Conservation (phyloP, 2,797 vertebrate genomes). For the Lutjanus campechanus region DNA sequence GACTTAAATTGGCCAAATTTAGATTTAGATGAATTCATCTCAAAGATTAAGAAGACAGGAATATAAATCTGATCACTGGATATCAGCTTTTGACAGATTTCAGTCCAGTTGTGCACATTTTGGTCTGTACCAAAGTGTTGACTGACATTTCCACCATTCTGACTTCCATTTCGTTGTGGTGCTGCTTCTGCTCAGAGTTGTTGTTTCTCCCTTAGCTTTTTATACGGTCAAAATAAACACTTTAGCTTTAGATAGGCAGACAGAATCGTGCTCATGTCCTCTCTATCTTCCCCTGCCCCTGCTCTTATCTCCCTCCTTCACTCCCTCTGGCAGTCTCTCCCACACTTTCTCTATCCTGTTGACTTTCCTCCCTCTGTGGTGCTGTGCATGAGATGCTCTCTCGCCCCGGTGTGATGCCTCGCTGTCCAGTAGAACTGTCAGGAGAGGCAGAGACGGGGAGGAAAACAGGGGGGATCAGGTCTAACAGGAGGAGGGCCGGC, state of each 20-base stretch:
- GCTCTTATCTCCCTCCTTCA: constrained; percentile 11
- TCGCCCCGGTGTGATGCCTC: not conserved
- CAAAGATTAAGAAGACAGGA: not conserved
- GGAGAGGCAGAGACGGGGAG: constrained; percentile 3
- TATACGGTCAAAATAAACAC: constrained; percentile 13
- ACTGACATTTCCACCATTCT: not conserved
- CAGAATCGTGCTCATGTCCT: constrained; percentile 16
- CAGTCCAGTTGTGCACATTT: not conserved
- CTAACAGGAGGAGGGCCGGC: constrained; percentile 3
- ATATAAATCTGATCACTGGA: not conserved
- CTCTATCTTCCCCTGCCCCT: not conserved
- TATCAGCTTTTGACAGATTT: not conserved
- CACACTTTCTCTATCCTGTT: constrained; percentile 16
- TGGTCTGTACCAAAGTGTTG: not conserved
- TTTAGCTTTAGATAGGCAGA: not conserved
- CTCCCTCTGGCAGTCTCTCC: constrained; percentile 14
- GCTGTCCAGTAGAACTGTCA: constrained; percentile 19
- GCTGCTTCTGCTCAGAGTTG: not conserved
- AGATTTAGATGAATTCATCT: not conserved
- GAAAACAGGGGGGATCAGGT: constrained; percentile 10
- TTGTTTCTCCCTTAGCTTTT: not conserved
- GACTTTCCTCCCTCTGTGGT: constrained; percentile 10
- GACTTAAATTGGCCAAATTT: not conserved
- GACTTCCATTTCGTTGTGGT: not conserved
- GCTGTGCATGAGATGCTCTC: constrained; percentile 16